A percentile compares a stretch with the other conserved stretches of the same genome.
phyloP scores from a whole-genome alignment of 2,888 invertebrate genomes.

The Lasioglossum zephyrum region DNA sequence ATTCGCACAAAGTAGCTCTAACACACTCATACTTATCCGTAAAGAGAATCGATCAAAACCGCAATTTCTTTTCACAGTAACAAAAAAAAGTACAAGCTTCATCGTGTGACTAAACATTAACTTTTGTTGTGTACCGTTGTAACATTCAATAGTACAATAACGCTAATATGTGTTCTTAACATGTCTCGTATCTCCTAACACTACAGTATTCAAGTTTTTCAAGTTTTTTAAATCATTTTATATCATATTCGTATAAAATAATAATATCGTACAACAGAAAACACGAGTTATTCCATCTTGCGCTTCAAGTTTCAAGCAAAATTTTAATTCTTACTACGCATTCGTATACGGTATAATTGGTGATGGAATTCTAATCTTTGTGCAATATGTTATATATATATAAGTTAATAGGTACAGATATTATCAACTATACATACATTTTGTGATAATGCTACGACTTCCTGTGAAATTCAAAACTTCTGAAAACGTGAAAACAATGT shows the following conservation, averaged over 20 bases:
- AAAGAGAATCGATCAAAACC: constrained; percentile 14
- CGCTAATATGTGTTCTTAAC: constrained; percentile 14
- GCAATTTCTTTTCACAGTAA: constrained; percentile 30
- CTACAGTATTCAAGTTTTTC: background rate
- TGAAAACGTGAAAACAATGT: constrained; percentile 37
- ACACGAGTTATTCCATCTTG: background rate
- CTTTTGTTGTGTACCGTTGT: constrained; percentile 1
- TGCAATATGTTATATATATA: constrained; percentile 24
- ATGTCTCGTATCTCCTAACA: background rate
- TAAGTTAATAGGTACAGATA: background rate
- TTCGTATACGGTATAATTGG: constrained; percentile 13
- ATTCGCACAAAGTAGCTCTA: constrained; percentile 52
- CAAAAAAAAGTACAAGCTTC: constrained; percentile 29
- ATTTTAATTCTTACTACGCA: background rate
- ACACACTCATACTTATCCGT: constrained; percentile 22
- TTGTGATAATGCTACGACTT: constrained; percentile 34
- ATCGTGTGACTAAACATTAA: constrained; percentile 38
- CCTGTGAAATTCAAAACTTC: constrained; percentile 58
- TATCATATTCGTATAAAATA: constrained; percentile 9
- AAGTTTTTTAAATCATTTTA: background rate
- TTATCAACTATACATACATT: constrained; percentile 6
- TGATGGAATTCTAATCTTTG: constrained; percentile 43
- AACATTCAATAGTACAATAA: constrained; percentile 25
- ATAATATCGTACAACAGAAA: background rate
- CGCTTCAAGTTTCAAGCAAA: background rate